A percentile compares a stretch with the other conserved stretches of the same genome.
phyloP scores from a whole-genome alignment of 2,113 vertebrate species.

The Takifugu flavidus region DNA sequence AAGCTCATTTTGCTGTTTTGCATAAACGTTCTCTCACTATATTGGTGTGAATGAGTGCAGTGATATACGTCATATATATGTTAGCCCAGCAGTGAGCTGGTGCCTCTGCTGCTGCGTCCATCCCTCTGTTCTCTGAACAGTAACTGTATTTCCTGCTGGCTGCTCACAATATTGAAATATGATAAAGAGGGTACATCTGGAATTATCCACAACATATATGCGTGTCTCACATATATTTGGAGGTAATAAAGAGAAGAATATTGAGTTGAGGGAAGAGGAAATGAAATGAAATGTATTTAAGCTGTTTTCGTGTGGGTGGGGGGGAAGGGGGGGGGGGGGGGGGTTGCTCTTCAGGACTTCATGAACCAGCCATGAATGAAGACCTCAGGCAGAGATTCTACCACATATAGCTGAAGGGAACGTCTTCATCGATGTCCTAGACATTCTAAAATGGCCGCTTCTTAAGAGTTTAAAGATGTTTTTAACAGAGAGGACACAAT shows the following conservation, averaged over 20 bases:
- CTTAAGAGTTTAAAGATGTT: too few species aligned
- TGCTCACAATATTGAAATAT: too few species aligned
- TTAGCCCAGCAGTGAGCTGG: too few species aligned
- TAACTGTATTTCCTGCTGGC: too few species aligned
- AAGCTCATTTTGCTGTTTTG: constrained; percentile 29
- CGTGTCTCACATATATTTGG: neutral
- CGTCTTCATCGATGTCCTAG: neutral
- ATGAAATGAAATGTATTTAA: too few species aligned
- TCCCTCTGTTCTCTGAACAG: too few species aligned
- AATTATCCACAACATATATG: too few species aligned
- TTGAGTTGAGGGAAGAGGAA: neutral
- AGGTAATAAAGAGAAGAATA: neutral
- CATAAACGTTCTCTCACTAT: constrained; percentile 14
- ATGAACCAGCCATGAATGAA: constrained; percentile 63
- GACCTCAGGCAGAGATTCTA: constrained; percentile 1
- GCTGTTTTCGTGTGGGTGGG: too few species aligned
- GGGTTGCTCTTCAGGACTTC: constrained; percentile 18
- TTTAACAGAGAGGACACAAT: constrained; percentile 2
- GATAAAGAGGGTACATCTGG: too few species aligned
- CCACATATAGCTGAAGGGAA: neutral
- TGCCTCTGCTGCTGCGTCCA: too few species aligned
- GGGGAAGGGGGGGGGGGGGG: too few species aligned
- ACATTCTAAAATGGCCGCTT: neutral
- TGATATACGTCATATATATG: neutral
- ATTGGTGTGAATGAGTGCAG: neutral